phyloP scores from a whole-genome alignment of 2,797 vertebrate species.

The Danionella dracula region DNA sequence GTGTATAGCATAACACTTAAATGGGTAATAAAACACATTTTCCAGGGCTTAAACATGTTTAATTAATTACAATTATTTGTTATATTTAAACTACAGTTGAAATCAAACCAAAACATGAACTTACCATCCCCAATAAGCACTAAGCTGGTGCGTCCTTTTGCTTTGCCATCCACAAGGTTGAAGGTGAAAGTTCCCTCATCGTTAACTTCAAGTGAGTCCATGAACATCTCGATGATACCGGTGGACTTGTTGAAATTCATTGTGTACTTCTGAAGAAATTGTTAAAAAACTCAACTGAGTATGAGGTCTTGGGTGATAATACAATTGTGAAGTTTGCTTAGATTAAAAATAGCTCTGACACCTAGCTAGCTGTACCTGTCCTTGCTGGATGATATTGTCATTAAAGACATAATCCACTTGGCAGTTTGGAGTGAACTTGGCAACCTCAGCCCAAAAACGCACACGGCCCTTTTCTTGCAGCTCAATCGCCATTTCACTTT shows the following conservation, averaged over 20 bases:
- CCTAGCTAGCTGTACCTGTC: conserved; percentile 70
- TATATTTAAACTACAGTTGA: not conserved
- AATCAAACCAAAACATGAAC: not conserved
- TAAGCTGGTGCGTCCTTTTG: conserved; percentile 88
- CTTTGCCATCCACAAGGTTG: conserved; percentile 92
- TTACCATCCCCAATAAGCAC: conserved; percentile 93
- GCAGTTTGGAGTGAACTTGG: conserved; percentile 80
- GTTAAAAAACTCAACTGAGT: not conserved
- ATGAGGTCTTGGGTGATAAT: not conserved
- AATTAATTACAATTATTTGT: no score
- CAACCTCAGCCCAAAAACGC: conserved; percentile 92
- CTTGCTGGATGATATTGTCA: conserved; percentile 79
- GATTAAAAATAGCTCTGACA: no score
- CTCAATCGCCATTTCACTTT: conserved; percentile 85
- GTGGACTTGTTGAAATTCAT: conserved; percentile 85
- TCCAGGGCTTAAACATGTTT: no score
- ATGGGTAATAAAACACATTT: no score
- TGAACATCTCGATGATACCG: conserved; percentile 91
- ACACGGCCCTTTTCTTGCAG: conserved; percentile 93
- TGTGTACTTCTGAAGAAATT: conserved; percentile 83
- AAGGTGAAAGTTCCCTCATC: conserved; percentile 97
- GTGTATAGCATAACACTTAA: not conserved
- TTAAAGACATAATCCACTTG: conserved; percentile 91
- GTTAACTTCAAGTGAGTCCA: conserved; percentile 87
- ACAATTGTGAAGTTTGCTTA: no score